A percentile compares a stretch with the other conserved stretches of the same genome.
phyloP scores from a whole-genome alignment of 2,797 vertebrate genomes.

The Cuculus canorus region DNA sequence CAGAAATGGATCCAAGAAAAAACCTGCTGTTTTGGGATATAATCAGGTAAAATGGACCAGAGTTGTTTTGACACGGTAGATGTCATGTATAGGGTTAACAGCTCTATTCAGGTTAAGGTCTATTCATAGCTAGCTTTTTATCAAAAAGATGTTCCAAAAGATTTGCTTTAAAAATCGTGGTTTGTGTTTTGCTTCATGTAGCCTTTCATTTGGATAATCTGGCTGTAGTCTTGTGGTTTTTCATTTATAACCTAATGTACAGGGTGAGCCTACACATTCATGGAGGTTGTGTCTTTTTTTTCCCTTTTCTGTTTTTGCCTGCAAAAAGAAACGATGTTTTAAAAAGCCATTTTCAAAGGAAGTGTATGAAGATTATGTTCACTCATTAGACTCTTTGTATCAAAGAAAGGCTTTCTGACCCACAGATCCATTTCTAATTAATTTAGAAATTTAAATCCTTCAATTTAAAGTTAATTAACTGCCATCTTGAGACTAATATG shows the following conservation, averaged over 20 bases:
- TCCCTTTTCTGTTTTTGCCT: background rate
- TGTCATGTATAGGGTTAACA: conserved; percentile 57
- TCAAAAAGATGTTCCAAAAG: background rate
- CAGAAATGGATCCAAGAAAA: conserved; percentile 61
- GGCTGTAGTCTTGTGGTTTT: background rate
- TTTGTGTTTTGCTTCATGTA: conserved; percentile 16
- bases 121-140: conserved; percentile 40
- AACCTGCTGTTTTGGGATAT: conserved; percentile 50
- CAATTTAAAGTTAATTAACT: conserved; percentile 4
- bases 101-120: conserved; percentile 20
- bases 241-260: conserved; percentile 5
- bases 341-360: background rate
- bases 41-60: conserved; percentile 71
- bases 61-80: conserved; percentile 67
- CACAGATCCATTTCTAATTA: conserved; percentile 28
- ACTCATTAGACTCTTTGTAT: background rate
- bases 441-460: conserved; percentile 13
- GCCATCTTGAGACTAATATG: background rate
- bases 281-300: background rate
- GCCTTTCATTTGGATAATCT: background rate
- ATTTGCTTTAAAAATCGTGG: conserved; percentile 11
- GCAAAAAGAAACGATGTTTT: background rate
- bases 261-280: background rate
- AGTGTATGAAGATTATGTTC: conserved; percentile 12
- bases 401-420: conserved; percentile 2